Evolutionary conservation across 2,113 vertebrate species (phyloP), one percentile per base, ranked within the genome.

Genomic region (Camelus bactrianus): DNA sequence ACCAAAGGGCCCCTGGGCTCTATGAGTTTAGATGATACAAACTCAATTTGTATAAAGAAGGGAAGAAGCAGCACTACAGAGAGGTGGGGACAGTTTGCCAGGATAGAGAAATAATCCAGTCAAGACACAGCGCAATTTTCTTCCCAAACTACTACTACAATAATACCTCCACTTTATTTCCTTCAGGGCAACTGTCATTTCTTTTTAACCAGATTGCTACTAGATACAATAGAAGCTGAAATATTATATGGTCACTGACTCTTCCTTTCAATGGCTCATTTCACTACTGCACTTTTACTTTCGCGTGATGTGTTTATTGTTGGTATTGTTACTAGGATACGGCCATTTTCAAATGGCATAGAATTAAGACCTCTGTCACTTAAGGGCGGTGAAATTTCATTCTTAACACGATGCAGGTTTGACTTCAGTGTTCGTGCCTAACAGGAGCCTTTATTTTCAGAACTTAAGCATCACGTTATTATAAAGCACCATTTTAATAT

Each of bases 101-200:
- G 97, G 97, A 97, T 76, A 97, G 97, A 98, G 97, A 98, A 98
- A 98, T 97, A 98, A 98, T 94, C 42, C 97, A 98, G 97, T 97
- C 97, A 98, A 98, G 98, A 98, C 98, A 98, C 98, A 97, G 97
- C 50, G 91, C 82, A 93, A 97, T 98, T 98, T 98, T 97, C 96
- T 94, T 98, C 98, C 98, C 96, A 97, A 98, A 94, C 95, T 94
- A 97, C 97, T 89, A 94, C 94, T 95, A 81, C 90, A 87, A 83
- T 95, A 97, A 97, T 93, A 98, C 94, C 94, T 98, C 93, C 58
- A 97, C 95, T 98, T 98, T 91, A 95, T 98, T 96, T 98, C 98
- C 97, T 98, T 96, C 94, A 97, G 96, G 75, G 97, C 94, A 98
- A 98, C 97, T 93, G 97, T 94, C 91, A 97, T 89, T 98, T 98